Percentiles rank a stretch among this genome's conserved stretches.
Evolutionary conservation across 2,888 invertebrate genomes (phyloP).

Genomic region (Calliopum simillimum): DNA sequence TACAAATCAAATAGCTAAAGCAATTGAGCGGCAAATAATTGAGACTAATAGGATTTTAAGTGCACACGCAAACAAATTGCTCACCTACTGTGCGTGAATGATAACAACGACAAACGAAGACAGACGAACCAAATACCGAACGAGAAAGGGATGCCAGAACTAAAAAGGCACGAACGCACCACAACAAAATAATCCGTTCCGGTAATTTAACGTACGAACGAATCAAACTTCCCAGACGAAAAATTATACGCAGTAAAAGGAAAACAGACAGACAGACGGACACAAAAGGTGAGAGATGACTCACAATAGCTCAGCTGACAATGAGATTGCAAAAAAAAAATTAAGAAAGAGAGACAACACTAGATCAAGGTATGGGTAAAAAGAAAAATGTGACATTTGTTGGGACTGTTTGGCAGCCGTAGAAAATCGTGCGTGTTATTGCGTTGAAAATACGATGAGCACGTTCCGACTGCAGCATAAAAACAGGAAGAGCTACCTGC

Average conservation of each 20-base stretch:
- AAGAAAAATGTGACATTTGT: constrained; percentile 17
- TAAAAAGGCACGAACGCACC: constrained; percentile 5
- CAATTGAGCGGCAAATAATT: constrained; percentile 62
- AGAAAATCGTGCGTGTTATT: constrained; percentile 33
- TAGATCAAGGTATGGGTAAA: constrained; percentile 5
- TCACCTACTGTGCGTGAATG: constrained; percentile 58
- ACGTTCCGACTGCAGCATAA: constrained; percentile 29
- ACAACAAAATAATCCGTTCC: constrained; percentile 54
- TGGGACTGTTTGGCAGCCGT: neutral
- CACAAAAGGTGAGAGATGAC: constrained; percentile 6
- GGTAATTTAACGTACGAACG: constrained; percentile 60
- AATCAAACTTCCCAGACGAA: constrained; percentile 4
- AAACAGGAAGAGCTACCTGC: constrained; percentile 29
- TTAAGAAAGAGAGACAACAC: neutral
- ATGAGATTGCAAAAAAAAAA: neutral
- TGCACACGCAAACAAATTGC: constrained; percentile 54
- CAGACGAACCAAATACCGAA: constrained; percentile 6
- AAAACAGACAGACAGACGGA: constrained; percentile 3
- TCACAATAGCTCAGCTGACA: constrained; percentile 23
- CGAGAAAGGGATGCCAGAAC: constrained; percentile 5
- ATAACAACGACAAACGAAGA: constrained; percentile 42
- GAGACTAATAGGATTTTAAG: constrained; percentile 66
- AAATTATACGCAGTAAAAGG: neutral
- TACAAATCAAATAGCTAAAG: constrained; percentile 46
- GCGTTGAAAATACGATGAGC: constrained; percentile 25